A percentile compares a stretch with the other conserved stretches of the same genome.
phyloP scores from a whole-genome alignment of 2,888 invertebrate genomes.

The Nymphalis c-album region DNA sequence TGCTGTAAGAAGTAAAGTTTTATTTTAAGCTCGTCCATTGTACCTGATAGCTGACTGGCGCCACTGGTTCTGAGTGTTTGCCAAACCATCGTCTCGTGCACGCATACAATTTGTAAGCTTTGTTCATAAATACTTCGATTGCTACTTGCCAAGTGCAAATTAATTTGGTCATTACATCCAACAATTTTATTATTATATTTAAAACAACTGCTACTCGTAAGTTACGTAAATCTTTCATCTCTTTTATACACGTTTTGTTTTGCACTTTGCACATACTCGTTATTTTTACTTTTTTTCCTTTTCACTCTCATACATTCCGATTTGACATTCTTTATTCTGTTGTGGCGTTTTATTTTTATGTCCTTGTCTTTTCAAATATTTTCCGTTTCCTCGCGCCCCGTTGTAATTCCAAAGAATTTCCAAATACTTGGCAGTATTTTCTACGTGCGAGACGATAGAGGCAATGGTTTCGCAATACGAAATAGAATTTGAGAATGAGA shows the following conservation, averaged over 20 bases:
- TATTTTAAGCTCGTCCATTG: slow-evolving; percentile 25
- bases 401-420: slow-evolving; percentile 57
- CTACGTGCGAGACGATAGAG: slow-evolving; percentile 42
- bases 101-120: slow-evolving; percentile 35
- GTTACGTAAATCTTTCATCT: no score
- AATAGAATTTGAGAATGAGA: slow-evolving; percentile 43
- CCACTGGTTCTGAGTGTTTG: slow-evolving; percentile 45
- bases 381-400: slow-evolving; percentile 50
- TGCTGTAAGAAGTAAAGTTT: slow-evolving; percentile 13
- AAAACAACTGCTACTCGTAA: no score
- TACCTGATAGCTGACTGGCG: slow-evolving; percentile 38
- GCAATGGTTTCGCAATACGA: slow-evolving; percentile 44
- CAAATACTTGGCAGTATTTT: slow-evolving; percentile 56
- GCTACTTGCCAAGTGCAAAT: slow-evolving; percentile 31
- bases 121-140: slow-evolving; percentile 28
- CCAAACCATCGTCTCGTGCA: slow-evolving; percentile 44
- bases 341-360: slow-evolving; percentile 68
- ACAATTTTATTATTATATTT: not conserved
- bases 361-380: slow-evolving; percentile 62
- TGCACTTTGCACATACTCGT: not conserved
- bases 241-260: no score
- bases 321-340: slow-evolving; percentile 59
- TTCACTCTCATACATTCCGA: slow-evolving; percentile 54
- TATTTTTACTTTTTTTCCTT: slow-evolving; percentile 10
- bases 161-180: slow-evolving; percentile 14